Base-by-base conservation (phyloP, 1,140 invertebrate genomes). In the Drosophila yakuba region DNA sequence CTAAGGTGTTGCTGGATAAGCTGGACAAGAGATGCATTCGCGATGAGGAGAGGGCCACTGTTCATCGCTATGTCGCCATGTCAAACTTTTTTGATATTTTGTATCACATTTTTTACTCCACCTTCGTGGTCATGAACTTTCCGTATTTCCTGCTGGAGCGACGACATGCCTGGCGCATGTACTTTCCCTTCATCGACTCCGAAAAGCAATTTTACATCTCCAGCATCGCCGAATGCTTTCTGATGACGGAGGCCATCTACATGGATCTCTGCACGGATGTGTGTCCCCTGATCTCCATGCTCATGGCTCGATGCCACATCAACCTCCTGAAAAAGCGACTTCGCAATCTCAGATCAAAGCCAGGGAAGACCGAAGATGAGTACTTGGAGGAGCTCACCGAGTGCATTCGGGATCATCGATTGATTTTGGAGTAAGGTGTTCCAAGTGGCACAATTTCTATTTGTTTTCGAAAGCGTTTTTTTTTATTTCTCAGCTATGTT, bases 261-360 rank as follows among this genome's bases (percentile, higher is more conserved):
- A 80, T 78, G 71, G 57, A 78, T 14, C 61, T 58, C n/a, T 73
- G 74, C 17, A 58, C 75, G 11, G 83, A 88, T 50, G 56, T 77
- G 0, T 73, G 74, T 67, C 67, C 83, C 0, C n/a, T 88, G 7
- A n/a, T 63, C 2, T 77, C 63, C 4, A 78, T 86, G 12, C 7
- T 75, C 1, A 50, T 69, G 1, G 23, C 71, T 0, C 62, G 78
- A 1, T 72, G 71, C n/a, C 82, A 86, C 23, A 66, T 86, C 0
- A n/a, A 2, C 2, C 11, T 86, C 1, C 67, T 86, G 0, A 81
- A 73, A 11, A 5, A 67, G 6, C 48, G 83, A 0, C 8, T 86
- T 17, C 7, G 8, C 1, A 28, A 32, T 2, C 57, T 86, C 0
- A 61, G 64, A 14, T 35, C 17, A 4, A 45, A 88, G 57, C 14